phyloP scores from a whole-genome alignment of 1,140 invertebrate species.

The Tigriopus japonicus region DNA sequence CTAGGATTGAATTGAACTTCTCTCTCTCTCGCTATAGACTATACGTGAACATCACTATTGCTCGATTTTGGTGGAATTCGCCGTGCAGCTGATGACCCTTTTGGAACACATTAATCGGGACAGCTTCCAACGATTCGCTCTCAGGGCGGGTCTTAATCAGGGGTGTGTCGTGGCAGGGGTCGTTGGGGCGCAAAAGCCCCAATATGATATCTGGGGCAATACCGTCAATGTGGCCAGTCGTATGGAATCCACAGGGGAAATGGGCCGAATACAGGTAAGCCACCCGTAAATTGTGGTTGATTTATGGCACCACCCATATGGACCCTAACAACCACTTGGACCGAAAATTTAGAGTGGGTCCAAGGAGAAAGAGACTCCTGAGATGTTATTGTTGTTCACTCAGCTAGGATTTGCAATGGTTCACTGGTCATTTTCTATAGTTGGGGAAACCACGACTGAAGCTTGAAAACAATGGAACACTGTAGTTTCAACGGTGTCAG shows the following conservation, averaged over 20 bases:
- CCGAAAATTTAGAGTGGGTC: too few species aligned
- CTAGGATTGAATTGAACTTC: neutral
- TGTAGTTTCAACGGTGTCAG: too few species aligned
- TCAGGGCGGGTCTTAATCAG: conserved; percentile 57
- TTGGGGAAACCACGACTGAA: too few species aligned
- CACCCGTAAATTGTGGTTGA: neutral
- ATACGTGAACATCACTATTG: conserved; percentile 66
- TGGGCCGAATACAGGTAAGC: conserved; percentile 44
- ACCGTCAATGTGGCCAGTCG: conserved; percentile 84
- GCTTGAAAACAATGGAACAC: too few species aligned
- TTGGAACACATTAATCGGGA: conserved; percentile 88
- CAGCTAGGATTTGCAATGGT: too few species aligned
- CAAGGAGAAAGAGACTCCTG: too few species aligned
- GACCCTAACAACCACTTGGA: too few species aligned
- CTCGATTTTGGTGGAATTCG: conserved; percentile 76
- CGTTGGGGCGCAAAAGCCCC: conserved; percentile 86
- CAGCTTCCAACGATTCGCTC: conserved; percentile 51
- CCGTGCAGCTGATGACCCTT: conserved; percentile 71
- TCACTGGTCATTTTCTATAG: too few species aligned
- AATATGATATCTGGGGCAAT: conserved; percentile 96
- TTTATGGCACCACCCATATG: too few species aligned
- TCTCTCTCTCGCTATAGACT: conserved; percentile 6
- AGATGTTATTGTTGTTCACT: too few species aligned
- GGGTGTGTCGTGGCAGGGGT: conserved; percentile 85
- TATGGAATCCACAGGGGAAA: conserved; percentile 86